A percentile compares a stretch with the other conserved stretches of the same genome.
phyloP scores from a whole-genome alignment of 2,888 invertebrate genomes.

The Timema cristinae region DNA sequence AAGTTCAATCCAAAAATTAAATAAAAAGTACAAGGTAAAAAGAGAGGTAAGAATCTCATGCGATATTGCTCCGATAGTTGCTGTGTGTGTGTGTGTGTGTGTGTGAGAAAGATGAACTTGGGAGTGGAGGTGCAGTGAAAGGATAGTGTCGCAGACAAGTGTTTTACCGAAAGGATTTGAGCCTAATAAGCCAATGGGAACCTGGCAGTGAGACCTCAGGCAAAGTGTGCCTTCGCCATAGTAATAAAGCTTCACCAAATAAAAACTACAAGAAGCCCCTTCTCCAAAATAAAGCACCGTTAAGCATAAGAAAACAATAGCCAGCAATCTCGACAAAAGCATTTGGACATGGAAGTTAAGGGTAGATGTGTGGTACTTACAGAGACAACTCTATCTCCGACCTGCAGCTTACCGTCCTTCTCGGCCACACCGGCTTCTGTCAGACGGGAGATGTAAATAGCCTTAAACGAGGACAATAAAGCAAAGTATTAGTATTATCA shows the following conservation, averaged over 20 bases:
- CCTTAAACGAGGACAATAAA: slow-evolving; percentile 49
- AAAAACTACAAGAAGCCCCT: slow-evolving; percentile 18
- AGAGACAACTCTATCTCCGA: slow-evolving; percentile 83
- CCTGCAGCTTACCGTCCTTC: slow-evolving; percentile 80
- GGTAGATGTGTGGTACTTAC: slow-evolving; percentile 52
- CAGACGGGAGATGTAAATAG: slow-evolving; percentile 83
- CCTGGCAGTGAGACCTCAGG: slow-evolving; percentile 19
- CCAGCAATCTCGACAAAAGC: not conserved
- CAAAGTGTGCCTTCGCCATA: slow-evolving; percentile 14
- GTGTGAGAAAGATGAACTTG: too few species aligned
- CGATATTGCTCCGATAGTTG: too few species aligned
- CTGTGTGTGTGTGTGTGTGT: too few species aligned
- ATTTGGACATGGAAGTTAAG: not conserved
- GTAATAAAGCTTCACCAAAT: not conserved
- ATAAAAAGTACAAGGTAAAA: too few species aligned
- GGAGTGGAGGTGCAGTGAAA: too few species aligned
- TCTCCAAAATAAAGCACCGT: slow-evolving; percentile 10
- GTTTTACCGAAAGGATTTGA: too few species aligned
- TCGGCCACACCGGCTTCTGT: slow-evolving; percentile 91
- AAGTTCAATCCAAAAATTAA: too few species aligned
- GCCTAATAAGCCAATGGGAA: slow-evolving; percentile 9
- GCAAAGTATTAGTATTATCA: slow-evolving; percentile 1
- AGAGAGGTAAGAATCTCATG: too few species aligned
- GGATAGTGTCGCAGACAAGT: too few species aligned
- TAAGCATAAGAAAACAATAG: slow-evolving; percentile 1